phyloP scores from a whole-genome alignment of 2,888 invertebrate genomes.

The Holacanthella duospinosa region DNA sequence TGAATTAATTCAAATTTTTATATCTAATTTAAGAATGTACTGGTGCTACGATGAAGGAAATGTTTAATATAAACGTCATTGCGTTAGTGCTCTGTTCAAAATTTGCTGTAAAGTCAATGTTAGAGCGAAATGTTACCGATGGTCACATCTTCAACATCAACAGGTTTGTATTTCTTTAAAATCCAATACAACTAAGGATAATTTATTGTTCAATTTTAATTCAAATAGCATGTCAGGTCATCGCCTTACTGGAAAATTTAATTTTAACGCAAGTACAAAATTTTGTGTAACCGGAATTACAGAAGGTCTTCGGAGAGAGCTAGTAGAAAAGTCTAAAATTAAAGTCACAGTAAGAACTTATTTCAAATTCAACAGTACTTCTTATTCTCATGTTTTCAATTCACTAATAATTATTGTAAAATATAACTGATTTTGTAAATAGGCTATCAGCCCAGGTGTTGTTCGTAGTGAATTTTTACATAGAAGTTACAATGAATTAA shows the following conservation, averaged over 20 bases:
- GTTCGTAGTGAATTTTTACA: slow-evolving; percentile 31
- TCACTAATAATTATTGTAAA: no score
- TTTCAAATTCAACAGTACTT: neutral
- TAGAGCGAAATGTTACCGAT: slow-evolving; percentile 13
- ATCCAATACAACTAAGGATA: neutral
- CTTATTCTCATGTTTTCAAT: neutral
- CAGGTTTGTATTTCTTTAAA: no score
- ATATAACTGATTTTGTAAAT: neutral
- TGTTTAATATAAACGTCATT: slow-evolving; percentile 14
- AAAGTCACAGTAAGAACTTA: slow-evolving; percentile 39
- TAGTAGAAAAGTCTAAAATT: slow-evolving; percentile 45
- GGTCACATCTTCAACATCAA: slow-evolving; percentile 20
- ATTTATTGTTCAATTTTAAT: no score
- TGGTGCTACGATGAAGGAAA: neutral
- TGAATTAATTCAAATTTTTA: neutral
- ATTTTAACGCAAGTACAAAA: slow-evolving; percentile 47
- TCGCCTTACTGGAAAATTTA: neutral
- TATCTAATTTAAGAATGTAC: neutral
- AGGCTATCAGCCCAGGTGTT: slow-evolving; percentile 36
- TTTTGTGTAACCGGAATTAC: slow-evolving; percentile 49
- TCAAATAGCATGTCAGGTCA: slow-evolving; percentile 7
- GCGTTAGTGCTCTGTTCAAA: slow-evolving; percentile 14
- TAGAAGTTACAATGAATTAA: slow-evolving; percentile 33
- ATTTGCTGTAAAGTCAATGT: slow-evolving; percentile 13
- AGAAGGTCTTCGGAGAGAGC: slow-evolving; percentile 47